Percentiles rank a stretch among this genome's conserved stretches.
Conservation (phyloP, 2,797 vertebrate genomes). For the Falco concolor region DNA sequence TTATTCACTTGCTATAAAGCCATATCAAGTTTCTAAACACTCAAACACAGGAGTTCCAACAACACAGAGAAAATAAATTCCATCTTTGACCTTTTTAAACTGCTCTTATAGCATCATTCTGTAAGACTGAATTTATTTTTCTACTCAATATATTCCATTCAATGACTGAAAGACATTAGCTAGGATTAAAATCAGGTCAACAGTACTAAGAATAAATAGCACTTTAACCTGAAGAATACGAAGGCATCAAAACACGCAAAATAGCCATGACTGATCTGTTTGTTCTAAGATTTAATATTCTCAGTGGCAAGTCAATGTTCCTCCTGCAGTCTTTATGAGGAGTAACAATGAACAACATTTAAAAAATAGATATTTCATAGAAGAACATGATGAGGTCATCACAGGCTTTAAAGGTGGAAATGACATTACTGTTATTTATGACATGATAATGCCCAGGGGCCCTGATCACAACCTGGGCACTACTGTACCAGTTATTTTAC, state of each 20-base stretch:
- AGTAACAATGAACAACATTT: neutral
- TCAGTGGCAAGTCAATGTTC: neutral
- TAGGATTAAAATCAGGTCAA: constrained; percentile 51
- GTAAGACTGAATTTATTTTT: constrained; percentile 34
- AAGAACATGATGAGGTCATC: neutral
- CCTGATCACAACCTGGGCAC: neutral
- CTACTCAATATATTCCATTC: neutral
- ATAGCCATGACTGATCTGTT: neutral
- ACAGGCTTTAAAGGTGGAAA: neutral
- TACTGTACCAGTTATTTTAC: neutral
- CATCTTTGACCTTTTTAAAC: constrained; percentile 48
- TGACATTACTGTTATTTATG: neutral
- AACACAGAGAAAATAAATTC: constrained; percentile 20
- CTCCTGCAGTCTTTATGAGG: neutral
- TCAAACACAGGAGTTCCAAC: neutral
- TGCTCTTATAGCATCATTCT: neutral
- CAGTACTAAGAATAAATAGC: constrained; percentile 23
- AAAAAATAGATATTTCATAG: neutral
- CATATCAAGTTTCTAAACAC: constrained; percentile 2
- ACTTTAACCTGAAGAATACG: constrained; percentile 11
- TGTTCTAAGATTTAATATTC: neutral
- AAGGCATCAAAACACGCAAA: neutral
- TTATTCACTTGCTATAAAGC: neutral
- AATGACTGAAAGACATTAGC: neutral
- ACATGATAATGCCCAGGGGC: neutral